Evolutionary conservation across 2,888 invertebrate genomes (phyloP).

Genomic region (Hirtodrosophila confusa): DNA sequence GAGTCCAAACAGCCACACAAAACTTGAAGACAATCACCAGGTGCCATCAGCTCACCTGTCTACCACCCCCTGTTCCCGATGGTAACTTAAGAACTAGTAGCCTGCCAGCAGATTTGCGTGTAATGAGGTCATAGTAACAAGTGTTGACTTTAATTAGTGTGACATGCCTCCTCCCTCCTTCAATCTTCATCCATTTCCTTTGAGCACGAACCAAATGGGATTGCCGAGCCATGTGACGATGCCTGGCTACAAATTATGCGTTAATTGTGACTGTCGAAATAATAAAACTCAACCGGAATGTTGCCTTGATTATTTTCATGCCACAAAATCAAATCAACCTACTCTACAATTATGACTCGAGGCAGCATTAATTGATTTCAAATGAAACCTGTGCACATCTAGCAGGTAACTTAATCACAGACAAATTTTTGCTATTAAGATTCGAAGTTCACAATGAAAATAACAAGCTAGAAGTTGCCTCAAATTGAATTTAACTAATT

Average conservation of each 20-base stretch:
- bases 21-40: slow-evolving; percentile 66
- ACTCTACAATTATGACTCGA: slow-evolving; percentile 4
- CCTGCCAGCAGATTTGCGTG: slow-evolving; percentile 64
- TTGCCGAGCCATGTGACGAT: slow-evolving; percentile 50
- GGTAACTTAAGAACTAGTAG: slow-evolving; percentile 42
- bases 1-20: slow-evolving; percentile 38
- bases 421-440: no score
- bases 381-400: no score
- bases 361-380: no score
- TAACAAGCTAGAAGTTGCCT: background rate
- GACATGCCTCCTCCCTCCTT: slow-evolving; percentile 7
- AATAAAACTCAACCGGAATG: slow-evolving; percentile 1
- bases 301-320: slow-evolving; percentile 1
- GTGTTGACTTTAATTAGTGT: slow-evolving; percentile 78
- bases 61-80: background rate
- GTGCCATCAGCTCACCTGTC: slow-evolving; percentile 33
- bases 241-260: slow-evolving; percentile 58
- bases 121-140: slow-evolving; percentile 77
- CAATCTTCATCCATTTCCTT: slow-evolving; percentile 12
- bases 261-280: slow-evolving; percentile 52
- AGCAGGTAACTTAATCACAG: no score
- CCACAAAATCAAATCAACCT: background rate
- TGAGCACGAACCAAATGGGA: slow-evolving; percentile 44
- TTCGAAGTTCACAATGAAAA: background rate
- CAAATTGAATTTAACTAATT: background rate